Base-by-base conservation (phyloP, 2,797 vertebrate genomes). In the Argentina silus region DNA sequence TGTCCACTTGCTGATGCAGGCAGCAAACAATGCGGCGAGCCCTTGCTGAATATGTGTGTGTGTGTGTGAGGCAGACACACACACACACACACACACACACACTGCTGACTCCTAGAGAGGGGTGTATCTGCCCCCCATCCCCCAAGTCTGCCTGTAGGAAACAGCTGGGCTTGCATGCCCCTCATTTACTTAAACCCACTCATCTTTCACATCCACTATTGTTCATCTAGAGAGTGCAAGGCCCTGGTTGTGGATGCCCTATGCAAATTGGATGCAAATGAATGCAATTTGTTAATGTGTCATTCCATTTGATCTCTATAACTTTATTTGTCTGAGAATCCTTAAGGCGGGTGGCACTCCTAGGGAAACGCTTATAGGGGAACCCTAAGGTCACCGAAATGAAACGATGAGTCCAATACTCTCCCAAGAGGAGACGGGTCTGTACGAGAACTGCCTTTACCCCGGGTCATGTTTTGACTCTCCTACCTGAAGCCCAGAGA, bases 1-100 rank as follows among this genome's bases (percentile, higher is more conserved):
- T 85, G 91, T 90, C 85, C 84, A 90, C 91, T 91, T 90, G 90
- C 92, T 88, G 89, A 63, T 83, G 59, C 57, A 60, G 23, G 23
- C 57, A 60, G 21, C 19, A 60, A 36, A 60, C 57, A 60, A 60
- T 60, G 19, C 23, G 14, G 23, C 8, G 17, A 27, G 17, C 57
- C 36, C 21, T 9, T 60, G 23, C 56, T 59, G 55, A 21, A 17
- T 55, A 7, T 50, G 2, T 3, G 6, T 55, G n/a, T 55, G 14
- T 56, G 53, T 56, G 53, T n/a, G 48, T 51, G 48, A 12, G 48
- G n/a, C n/a, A n/a, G n/a, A n/a, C n/a, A 42, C 43, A 36, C 55
- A 42, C 67, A 19, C 56, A 57, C 68, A 45, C 27, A 47, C 51
- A 23, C 36, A 59, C 43, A 45, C 14, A 45, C 51, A 57, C 11